Evolutionary conservation across 2,797 vertebrate genomes (phyloP).

Genomic region (Echeneis naucrates): DNA sequence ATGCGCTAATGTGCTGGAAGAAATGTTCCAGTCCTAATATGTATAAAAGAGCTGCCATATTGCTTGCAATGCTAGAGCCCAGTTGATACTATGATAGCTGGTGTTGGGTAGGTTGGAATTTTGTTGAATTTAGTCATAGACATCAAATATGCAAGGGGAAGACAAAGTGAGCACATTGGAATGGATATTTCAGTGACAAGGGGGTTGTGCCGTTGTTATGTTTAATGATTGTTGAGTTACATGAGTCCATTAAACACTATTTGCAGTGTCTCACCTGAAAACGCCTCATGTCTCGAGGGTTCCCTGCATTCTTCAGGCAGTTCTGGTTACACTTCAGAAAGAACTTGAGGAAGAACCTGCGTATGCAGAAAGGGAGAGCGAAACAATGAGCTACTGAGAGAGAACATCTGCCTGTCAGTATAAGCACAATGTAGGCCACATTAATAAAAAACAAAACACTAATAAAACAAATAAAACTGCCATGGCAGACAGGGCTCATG

Average conservation of each 20-base stretch:
- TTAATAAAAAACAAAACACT: conserved; percentile 52
- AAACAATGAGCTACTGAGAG: conserved; percentile 42
- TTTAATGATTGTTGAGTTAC: neutral
- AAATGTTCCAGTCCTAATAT: neutral
- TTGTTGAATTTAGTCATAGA: neutral
- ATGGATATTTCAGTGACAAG: neutral
- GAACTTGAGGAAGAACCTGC: conserved; percentile 98
- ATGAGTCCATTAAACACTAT: neutral
- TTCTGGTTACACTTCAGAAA: conserved; percentile 99
- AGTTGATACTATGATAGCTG: neutral
- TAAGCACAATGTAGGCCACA: conserved; percentile 38
- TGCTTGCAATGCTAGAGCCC: neutral
- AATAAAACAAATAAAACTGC: conserved; percentile 68
- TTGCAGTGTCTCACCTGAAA: conserved; percentile 89
- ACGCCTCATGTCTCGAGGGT: conserved; percentile 97
- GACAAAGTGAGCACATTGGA: neutral
- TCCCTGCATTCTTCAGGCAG: conserved; percentile 98
- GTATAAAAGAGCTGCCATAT: neutral
- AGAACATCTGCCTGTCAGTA: conserved; percentile 43
- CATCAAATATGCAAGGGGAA: neutral
- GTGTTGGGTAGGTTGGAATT: neutral
- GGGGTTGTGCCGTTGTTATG: conserved; percentile 8
- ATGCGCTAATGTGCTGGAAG: neutral
- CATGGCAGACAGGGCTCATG: conserved; percentile 49
- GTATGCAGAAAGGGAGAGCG: conserved; percentile 53